A percentile compares a stretch with the other conserved stretches of the same genome.
Evolutionary conservation across 92 coral and sea anemone genomes (phyloP).

Genomic region (Palythoa heliodiscus): DNA sequence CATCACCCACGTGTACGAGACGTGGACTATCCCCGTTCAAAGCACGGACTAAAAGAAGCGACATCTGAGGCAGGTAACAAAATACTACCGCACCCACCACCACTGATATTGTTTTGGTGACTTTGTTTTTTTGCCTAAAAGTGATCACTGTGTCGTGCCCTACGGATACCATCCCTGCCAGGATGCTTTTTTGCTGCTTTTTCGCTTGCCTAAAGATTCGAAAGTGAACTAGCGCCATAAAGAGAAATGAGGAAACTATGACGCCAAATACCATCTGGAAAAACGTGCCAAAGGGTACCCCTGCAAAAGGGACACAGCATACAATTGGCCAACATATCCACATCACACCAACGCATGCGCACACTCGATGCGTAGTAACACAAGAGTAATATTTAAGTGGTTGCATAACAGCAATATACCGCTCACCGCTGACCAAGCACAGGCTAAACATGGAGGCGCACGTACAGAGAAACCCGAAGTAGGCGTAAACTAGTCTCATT

Average conservation of each 20-base stretch:
- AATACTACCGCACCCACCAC: conserved; percentile 35
- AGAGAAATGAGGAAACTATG: conserved; percentile 12
- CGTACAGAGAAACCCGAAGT: conserved; percentile 47
- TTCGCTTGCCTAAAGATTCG: conserved; percentile 29
- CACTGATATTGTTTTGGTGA: conserved; percentile 39
- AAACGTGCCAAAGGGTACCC: conserved; percentile 30
- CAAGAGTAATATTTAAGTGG: conserved; percentile 45
- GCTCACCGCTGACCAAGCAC: conserved; percentile 57
- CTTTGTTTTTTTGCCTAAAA: conserved; percentile 26
- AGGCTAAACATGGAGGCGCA: conserved; percentile 50
- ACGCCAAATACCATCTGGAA: conserved; percentile 29
- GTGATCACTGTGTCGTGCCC: background rate
- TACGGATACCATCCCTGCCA: background rate
- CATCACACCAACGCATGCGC: conserved; percentile 8
- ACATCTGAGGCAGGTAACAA: conserved; percentile 45
- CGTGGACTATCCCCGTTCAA: too few relatives aligned
- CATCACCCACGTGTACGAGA: too few relatives aligned
- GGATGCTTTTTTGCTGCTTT: conserved; percentile 25
- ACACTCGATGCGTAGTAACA: conserved; percentile 46
- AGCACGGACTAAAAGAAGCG: conserved; percentile 40
- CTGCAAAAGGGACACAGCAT: conserved; percentile 41
- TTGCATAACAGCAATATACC: conserved; percentile 46
- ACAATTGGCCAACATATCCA: conserved; percentile 42
- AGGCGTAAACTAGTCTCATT: conserved; percentile 40
- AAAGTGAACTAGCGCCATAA: conserved; percentile 33